A percentile compares a stretch with the other conserved stretches of the same genome.
These are phyloP conservation scores for Sarcophilus harrisii DNA, from an alignment of 2,797 vertebrate species.

Conservation along the genomic window DNA sequence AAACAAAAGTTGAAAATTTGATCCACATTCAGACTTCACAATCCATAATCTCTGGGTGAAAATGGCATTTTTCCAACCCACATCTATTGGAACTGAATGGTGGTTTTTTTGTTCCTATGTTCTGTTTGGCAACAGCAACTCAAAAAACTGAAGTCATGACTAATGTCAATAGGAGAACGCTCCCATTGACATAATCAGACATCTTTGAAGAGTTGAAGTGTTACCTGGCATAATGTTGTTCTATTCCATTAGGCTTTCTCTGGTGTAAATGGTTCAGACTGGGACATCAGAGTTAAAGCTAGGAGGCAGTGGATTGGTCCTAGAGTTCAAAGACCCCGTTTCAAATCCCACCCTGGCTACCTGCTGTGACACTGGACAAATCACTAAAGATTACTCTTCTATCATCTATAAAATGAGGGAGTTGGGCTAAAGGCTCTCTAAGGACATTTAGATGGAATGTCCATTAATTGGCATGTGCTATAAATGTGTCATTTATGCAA, in stretches of 20 bases:
- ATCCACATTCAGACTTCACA: no score
- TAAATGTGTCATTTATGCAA: neutral
- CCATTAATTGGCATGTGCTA: neutral
- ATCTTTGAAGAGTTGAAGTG: neutral
- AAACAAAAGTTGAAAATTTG: no score
- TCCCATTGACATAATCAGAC: neutral
- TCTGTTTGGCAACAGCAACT: neutral
- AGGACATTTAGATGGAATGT: neutral
- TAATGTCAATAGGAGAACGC: neutral
- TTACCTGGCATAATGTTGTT: neutral
- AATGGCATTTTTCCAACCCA: no score
- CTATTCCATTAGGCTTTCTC: neutral
- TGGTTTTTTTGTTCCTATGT: neutral
- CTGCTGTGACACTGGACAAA: neutral
- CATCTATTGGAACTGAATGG: no score
- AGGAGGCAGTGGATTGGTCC: neutral
- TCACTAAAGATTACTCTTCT: neutral
- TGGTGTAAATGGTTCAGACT: neutral
- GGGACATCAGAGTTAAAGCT: neutral
- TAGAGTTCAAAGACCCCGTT: neutral
- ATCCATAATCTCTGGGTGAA: no score
- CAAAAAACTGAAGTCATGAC: neutral
- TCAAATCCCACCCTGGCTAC: neutral
- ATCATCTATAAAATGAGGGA: neutral
- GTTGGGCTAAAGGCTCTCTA: neutral